Conservation (phyloP, 2,888 invertebrate genomes). For the Merodon equestris region DNA sequence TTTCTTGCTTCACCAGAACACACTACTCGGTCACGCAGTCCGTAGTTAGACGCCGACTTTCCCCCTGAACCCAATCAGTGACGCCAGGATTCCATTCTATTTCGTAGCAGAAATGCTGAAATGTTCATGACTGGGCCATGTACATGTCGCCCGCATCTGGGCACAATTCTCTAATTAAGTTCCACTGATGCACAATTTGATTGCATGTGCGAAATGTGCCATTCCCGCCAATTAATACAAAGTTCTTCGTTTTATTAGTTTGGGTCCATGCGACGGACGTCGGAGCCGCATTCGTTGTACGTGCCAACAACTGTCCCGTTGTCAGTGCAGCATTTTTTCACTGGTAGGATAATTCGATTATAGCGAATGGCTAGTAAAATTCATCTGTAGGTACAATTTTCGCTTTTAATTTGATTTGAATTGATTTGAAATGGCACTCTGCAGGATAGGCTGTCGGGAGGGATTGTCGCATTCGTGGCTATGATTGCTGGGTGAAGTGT, state of each 20-base stretch:
- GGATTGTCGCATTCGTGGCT: too few species aligned
- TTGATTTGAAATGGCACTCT: constrained; percentile 56
- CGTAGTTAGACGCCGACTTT: neutral
- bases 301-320: constrained; percentile 46
- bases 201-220: constrained; percentile 52
- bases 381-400: constrained; percentile 42
- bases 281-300: constrained; percentile 4
- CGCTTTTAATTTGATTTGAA: constrained; percentile 57
- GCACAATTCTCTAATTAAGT: constrained; percentile 46
- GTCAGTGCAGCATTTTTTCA: constrained; percentile 22
- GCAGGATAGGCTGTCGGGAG: too few species aligned
- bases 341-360: constrained; percentile 51
- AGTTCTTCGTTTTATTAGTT: constrained; percentile 31
- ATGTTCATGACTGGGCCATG: too few species aligned
- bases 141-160: too few species aligned
- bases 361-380: constrained; percentile 44
- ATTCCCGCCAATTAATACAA: constrained; percentile 60
- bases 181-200: constrained; percentile 33
- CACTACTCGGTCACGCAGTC: neutral
- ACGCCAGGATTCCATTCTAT: neutral
- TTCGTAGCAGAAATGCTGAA: too few species aligned
- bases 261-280: neutral
- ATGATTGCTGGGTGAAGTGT: too few species aligned
- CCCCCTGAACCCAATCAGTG: neutral
- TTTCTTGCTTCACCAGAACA: constrained; percentile 12